These are phyloP conservation scores for Saimiri boliviensis DNA, from an alignment of 2,113 vertebrate genomes.

Conservation along the genomic window DNA sequence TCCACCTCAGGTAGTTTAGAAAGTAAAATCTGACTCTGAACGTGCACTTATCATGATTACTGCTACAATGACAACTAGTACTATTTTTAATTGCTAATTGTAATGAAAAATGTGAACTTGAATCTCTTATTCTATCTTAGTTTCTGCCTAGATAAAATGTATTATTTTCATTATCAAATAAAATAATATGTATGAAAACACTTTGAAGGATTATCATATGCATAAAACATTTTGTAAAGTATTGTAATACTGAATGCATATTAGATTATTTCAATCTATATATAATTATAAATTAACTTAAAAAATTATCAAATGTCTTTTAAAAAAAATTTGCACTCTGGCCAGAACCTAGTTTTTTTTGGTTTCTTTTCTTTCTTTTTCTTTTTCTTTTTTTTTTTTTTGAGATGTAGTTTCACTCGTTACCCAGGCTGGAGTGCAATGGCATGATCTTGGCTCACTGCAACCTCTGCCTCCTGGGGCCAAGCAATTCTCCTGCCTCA, in stretches of 20 bases:
- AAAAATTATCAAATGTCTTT: neutral
- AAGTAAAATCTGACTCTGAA: neutral
- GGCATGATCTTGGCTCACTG: fast-evolving
- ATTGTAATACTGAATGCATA: neutral
- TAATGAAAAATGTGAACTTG: neutral
- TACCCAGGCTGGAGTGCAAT: no score
- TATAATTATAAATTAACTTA: neutral
- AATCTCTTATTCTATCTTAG: neutral
- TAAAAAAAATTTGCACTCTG: neutral
- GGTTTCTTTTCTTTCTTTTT: no score
- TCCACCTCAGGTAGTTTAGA: neutral
- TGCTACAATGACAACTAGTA: neutral
- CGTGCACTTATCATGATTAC: neutral
- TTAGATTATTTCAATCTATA: neutral
- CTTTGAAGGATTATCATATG: neutral
- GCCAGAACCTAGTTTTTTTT: neutral
- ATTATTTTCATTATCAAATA: neutral
- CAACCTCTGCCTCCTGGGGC: no score
- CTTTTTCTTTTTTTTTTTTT: no score
- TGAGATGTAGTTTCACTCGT: no score
- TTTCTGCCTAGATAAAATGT: neutral
- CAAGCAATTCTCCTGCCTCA: no score
- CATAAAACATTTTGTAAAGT: neutral
- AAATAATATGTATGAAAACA: neutral
- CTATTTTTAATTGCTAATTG: neutral